Evolutionary conservation across 2,888 invertebrate genomes (phyloP).

Genomic region (Drosophila cracens): DNA sequence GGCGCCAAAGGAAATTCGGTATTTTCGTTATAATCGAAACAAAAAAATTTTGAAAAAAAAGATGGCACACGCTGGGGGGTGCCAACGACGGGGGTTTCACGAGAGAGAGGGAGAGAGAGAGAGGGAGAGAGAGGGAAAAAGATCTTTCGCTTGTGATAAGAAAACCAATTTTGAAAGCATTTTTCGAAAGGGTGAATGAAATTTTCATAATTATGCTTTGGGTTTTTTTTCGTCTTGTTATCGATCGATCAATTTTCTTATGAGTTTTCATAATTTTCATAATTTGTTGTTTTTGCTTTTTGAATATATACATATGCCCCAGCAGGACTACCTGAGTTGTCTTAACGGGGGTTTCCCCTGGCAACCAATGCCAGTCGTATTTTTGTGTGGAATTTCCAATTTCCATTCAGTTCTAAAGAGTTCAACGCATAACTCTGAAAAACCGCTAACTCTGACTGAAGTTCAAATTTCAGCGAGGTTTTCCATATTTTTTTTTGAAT

Average conservation of each 20-base stretch:
- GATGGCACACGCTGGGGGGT: slow-evolving; percentile 83
- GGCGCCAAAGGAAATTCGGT: slow-evolving; percentile 69
- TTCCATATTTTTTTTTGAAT: slow-evolving; percentile 14
- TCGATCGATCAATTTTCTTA: slow-evolving; percentile 41
- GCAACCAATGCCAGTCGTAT: slow-evolving; percentile 5
- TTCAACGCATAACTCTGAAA: slow-evolving; percentile 35
- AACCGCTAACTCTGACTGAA: slow-evolving; percentile 53
- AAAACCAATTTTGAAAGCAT: slow-evolving; percentile 16
- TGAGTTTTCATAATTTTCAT: slow-evolving; percentile 66
- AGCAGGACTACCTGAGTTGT: slow-evolving; percentile 57
- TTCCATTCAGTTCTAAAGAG: slow-evolving; percentile 48
- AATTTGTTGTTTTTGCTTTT: slow-evolving; percentile 39
- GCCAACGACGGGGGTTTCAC: slow-evolving; percentile 32
- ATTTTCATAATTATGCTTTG: slow-evolving; percentile 73
- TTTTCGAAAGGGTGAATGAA: slow-evolving; percentile 64
- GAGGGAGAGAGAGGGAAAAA: not conserved
- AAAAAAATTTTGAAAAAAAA: slow-evolving; percentile 17
- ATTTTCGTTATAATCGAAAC: slow-evolving; percentile 62
- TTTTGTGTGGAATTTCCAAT: slow-evolving; percentile 56
- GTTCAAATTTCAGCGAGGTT: slow-evolving; percentile 57
- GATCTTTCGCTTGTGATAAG: slow-evolving; percentile 66
- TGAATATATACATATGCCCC: slow-evolving; percentile 45
- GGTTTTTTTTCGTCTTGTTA: slow-evolving; percentile 8
- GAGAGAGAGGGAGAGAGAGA: not conserved
- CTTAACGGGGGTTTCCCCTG: slow-evolving; percentile 63